A percentile compares a stretch with the other conserved stretches of the same genome.
phyloP scores from a whole-genome alignment of 2,113 vertebrate genomes.

The Eurypyga helias region DNA sequence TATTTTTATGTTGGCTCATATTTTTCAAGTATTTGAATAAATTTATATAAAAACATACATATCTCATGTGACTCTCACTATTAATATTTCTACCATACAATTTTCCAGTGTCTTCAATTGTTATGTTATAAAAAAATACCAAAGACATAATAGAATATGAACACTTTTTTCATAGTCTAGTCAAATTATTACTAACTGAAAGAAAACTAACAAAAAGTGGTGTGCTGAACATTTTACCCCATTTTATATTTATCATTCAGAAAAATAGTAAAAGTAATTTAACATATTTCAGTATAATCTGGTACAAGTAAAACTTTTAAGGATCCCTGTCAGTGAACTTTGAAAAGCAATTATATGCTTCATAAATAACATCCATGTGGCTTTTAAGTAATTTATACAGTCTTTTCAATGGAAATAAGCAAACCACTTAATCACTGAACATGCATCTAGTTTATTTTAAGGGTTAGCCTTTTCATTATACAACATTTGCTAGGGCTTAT shows the following conservation, averaged over 20 bases:
- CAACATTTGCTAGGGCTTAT: conserved; percentile 37
- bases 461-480: conserved; percentile 31
- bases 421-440: conserved; percentile 46
- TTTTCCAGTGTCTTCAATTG: not conserved
- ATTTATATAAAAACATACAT: conserved; percentile 5
- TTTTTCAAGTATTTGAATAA: not conserved
- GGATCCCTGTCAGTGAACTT: not conserved
- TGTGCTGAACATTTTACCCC: not conserved
- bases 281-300: not conserved
- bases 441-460: conserved; percentile 55
- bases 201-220: not conserved
- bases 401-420: conserved; percentile 49
- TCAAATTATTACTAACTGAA: not conserved
- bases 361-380: conserved; percentile 28
- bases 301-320: not conserved
- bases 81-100: conserved; percentile 39
- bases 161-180: not conserved
- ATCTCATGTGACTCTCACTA: not conserved
- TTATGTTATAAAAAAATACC: not conserved
- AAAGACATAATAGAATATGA: not conserved
- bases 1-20: not conserved
- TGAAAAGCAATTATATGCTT: conserved; percentile 57
- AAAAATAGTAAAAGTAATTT: conserved; percentile 39
- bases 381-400: conserved; percentile 61
- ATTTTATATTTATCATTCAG: not conserved